phyloP scores from a whole-genome alignment of 2,113 vertebrate species.

The Prinia subflava region DNA sequence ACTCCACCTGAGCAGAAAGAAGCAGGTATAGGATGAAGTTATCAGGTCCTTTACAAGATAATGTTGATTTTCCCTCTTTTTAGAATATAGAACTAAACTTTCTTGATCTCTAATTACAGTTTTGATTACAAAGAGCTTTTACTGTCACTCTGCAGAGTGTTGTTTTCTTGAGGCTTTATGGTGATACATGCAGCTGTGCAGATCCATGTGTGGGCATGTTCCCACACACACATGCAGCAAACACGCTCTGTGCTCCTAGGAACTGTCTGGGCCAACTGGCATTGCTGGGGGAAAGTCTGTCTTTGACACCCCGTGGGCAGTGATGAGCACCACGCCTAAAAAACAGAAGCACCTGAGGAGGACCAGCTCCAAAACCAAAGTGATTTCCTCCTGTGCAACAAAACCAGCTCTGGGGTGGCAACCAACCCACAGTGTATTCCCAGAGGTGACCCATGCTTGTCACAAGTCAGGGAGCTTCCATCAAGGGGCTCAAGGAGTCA shows the following conservation, averaged over 20 bases:
- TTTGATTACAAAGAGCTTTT: neutral
- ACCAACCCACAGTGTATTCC: neutral
- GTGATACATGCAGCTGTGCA: neutral
- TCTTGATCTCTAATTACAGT: neutral
- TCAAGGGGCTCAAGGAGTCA: neutral
- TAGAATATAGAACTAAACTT: neutral
- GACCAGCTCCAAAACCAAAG: neutral
- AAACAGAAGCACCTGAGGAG: neutral
- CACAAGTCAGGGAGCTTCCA: neutral
- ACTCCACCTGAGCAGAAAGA: neutral
- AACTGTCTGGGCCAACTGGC: neutral
- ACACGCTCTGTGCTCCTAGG: neutral
- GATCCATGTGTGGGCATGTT: fast-evolving
- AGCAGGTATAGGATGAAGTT: neutral
- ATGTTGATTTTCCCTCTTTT: neutral
- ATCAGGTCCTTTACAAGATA: neutral
- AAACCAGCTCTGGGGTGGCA: neutral
- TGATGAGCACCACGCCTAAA: neutral
- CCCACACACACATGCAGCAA: neutral
- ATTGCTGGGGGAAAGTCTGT: neutral
- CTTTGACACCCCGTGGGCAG: neutral
- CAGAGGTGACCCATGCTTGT: neutral
- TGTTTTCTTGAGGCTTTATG: neutral
- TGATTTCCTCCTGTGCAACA: neutral
- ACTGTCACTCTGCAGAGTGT: neutral